Percentiles rank a stretch among this genome's conserved stretches.
Evolutionary conservation across 2,888 invertebrate species (phyloP).

Genomic region (Steinernema carpocapsae): DNA sequence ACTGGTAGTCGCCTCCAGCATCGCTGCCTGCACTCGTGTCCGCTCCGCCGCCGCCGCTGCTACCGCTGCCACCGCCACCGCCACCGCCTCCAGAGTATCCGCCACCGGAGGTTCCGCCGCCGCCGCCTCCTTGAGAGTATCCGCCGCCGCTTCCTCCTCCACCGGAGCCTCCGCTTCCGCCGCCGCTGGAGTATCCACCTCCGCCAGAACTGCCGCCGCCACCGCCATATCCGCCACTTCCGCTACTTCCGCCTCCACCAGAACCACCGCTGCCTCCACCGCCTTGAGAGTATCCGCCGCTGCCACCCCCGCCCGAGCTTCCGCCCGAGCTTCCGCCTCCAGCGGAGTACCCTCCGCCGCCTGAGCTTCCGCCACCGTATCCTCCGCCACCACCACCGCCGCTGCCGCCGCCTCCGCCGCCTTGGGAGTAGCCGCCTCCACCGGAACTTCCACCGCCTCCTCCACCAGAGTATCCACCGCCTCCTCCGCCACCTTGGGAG

Average conservation of each 20-base stretch:
- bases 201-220: background rate
- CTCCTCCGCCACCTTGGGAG: slow-evolving; percentile 22
- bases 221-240: no score
- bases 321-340: background rate
- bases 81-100: background rate
- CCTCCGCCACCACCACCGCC: slow-evolving; percentile 14
- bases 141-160: background rate
- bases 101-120: slow-evolving; percentile 7
- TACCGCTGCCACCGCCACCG: background rate
- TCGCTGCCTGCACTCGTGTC: slow-evolving; percentile 20
- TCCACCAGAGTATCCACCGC: slow-evolving; percentile 22
- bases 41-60: background rate
- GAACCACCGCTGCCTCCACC: background rate
- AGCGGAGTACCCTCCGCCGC: background rate
- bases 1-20: slow-evolving; percentile 24
- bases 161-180: background rate
- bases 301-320: background rate
- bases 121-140: background rate
- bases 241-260: no score
- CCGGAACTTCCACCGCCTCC: slow-evolving; percentile 24
- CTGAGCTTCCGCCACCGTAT: background rate
- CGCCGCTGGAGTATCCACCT: slow-evolving; percentile 1
- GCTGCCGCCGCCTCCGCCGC: slow-evolving; percentile 15
- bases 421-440: slow-evolving; percentile 3
- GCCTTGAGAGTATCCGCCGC: background rate